phyloP scores from a whole-genome alignment of 2,888 invertebrate genomes.

The Clanis bilineata region DNA sequence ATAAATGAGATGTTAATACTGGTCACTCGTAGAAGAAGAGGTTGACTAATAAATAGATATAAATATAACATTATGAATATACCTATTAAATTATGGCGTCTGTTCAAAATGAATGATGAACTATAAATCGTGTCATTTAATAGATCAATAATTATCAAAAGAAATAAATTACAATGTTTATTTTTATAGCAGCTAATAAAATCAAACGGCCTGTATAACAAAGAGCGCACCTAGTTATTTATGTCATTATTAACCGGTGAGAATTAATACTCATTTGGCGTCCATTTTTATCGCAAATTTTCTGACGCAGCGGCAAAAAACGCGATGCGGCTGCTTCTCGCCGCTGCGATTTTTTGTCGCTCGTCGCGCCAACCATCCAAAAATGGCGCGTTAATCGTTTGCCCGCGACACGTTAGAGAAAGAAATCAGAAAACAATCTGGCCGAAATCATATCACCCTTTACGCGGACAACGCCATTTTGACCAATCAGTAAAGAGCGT shows the following conservation, averaged over 20 bases:
- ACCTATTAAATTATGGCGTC: neutral
- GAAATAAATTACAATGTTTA: neutral
- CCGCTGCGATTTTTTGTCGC: conserved; percentile 45
- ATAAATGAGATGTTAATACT: no score
- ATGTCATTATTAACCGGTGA: conserved; percentile 81
- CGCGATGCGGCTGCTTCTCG: conserved; percentile 39
- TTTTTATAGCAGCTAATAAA: neutral
- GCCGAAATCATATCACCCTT: conserved; percentile 36
- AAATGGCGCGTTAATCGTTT: conserved; percentile 56
- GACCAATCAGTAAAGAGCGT: conserved; percentile 51
- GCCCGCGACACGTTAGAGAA: conserved; percentile 19
- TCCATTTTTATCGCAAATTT: conserved; percentile 71
- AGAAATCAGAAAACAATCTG: conserved; percentile 18
- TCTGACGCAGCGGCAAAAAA: conserved; percentile 60
- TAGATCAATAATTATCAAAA: neutral
- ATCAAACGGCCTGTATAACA: conserved; percentile 51
- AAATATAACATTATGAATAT: neutral
- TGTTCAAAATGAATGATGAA: neutral
- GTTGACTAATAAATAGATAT: neutral
- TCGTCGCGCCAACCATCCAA: conserved; percentile 46
- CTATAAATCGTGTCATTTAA: neutral
- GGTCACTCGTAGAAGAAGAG: no score
- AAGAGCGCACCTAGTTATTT: conserved; percentile 70
- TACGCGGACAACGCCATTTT: conserved; percentile 18
- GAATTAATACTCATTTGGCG: conserved; percentile 81